phyloP scores from a whole-genome alignment of 2,888 invertebrate species.

The Drosophila anceps region DNA sequence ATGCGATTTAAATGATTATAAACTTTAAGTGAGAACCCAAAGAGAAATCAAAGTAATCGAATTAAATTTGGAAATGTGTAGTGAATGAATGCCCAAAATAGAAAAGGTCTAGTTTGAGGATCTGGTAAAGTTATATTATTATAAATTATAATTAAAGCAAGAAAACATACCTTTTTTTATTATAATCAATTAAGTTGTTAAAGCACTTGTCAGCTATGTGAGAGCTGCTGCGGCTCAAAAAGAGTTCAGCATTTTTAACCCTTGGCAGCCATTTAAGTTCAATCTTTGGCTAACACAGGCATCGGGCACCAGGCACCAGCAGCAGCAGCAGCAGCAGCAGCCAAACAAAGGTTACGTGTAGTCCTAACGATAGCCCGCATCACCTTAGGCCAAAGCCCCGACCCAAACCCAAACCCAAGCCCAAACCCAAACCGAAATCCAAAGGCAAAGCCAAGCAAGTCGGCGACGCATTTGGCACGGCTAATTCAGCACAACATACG shows the following conservation, averaged over 20 bases:
- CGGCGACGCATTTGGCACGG: slow-evolving; percentile 61
- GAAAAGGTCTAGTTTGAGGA: not conserved
- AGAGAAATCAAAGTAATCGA: not conserved
- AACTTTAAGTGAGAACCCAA: not conserved
- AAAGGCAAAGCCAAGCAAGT: slow-evolving; percentile 37
- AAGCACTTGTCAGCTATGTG: not conserved
- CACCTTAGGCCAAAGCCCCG: slow-evolving; percentile 40
- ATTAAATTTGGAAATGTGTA: not conserved
- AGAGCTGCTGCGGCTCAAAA: not conserved
- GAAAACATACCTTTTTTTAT: not conserved
- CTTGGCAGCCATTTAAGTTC: slow-evolving; percentile 42
- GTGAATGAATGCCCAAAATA: not conserved
- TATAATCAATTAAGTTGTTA: not conserved
- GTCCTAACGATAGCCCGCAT: slow-evolving; percentile 54
- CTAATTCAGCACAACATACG: slow-evolving; percentile 63
- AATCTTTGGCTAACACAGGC: slow-evolving; percentile 32
- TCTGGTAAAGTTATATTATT: not conserved
- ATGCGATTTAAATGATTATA: slow-evolving; percentile 9
- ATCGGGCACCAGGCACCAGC: not conserved
- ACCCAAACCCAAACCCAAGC: not conserved
- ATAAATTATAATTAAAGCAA: not conserved
- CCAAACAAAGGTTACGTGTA: slow-evolving; percentile 43
- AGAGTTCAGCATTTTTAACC: slow-evolving; percentile 17
- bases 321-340: slow-evolving; percentile 7
- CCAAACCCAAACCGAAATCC: not conserved